phyloP scores from a whole-genome alignment of 1,140 invertebrate species.

The Helicorthomorpha holstii region DNA sequence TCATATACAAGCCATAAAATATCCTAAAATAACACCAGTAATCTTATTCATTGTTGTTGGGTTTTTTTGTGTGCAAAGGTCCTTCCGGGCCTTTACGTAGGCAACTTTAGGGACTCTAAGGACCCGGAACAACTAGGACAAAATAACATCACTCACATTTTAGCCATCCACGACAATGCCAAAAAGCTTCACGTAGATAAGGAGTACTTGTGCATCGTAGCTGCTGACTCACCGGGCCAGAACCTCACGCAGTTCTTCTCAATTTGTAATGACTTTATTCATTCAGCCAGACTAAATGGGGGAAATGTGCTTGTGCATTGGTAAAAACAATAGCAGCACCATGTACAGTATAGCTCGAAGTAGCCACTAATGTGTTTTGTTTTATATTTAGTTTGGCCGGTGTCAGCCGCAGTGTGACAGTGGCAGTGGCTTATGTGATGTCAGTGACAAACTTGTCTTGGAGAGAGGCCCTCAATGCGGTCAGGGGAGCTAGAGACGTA shows the following conservation, averaged over 20 bases:
- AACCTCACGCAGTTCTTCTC: conserved; percentile 85
- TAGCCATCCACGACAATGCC: conserved; percentile 87
- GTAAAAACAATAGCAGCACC: too few relatives aligned
- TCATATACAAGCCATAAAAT: too few relatives aligned
- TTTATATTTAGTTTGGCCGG: conserved; percentile 58
- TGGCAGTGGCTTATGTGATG: conserved; percentile 90
- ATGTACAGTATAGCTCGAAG: too few relatives aligned
- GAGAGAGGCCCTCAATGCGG: conserved; percentile 83
- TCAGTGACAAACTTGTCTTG: conserved; percentile 74
- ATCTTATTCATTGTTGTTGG: too few relatives aligned
- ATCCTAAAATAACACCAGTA: too few relatives aligned
- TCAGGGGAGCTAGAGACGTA: conserved; percentile 68
- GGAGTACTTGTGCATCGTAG: conserved; percentile 84
- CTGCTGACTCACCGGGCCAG: conserved; percentile 79
- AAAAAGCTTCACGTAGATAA: conserved; percentile 75
- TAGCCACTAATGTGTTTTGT: too few relatives aligned
- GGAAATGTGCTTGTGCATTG: conserved; percentile 91
- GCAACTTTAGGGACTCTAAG: conserved; percentile 65
- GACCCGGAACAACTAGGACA: conserved; percentile 68
- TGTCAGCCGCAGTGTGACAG: conserved; percentile 87
- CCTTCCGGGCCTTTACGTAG: conserved; percentile 29
- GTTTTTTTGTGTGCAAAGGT: too few relatives aligned
- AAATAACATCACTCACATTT: conserved; percentile 84
- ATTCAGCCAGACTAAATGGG: conserved; percentile 65
- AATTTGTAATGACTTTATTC: conserved; percentile 89